Evolutionary conservation across 2,888 invertebrate genomes (phyloP), one percentile per base, ranked within the genome.

Genomic region (Neocrepidodera transversa): DNA sequence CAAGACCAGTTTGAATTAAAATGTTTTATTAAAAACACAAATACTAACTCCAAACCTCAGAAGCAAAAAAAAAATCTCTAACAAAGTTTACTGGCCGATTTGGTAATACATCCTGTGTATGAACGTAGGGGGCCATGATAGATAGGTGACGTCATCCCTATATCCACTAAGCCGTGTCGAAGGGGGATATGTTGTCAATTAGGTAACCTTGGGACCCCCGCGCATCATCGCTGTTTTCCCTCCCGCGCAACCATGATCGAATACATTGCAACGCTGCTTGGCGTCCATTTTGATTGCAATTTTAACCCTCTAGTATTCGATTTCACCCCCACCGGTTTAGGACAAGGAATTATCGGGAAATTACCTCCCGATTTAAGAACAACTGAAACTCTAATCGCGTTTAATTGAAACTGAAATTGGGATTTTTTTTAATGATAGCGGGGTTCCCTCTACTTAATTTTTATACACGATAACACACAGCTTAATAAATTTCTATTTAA

Each of bases 121-220:
- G n/a, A n/a, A n/a, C n/a, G n/a, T n/a, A 42, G 63, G 58, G 47
- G 60, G n/a, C 63, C 63, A 63, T 63, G 60, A 60, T 60, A 54
- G 60, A 63, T 55, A 28, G 57, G 42, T 63, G 60, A 60, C 60
- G 63, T 60, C 60, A 60, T 55, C 55, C 11, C 40, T 18, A 35
- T 38, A 60, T 48, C 49, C 64, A 69, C 66, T 69, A 72, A 68
- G 69, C 71, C 65, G 65, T 65, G 67, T 64, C 65, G 68, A 68
- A 68, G 73, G 73, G 73, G 70, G 70, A 53, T 68, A 71, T 69
- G 69, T 71, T 68, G 71, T 72, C 74, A 74, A 74, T 74, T 74
- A 74, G 73, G n/a, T n/a, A n/a, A n/a, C n/a, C n/a, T n/a, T n/a
- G 47, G 45, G 20, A n/a, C 40, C 49, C 55, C n/a, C n/a, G n/a